A percentile compares a stretch with the other conserved stretches of the same genome.
Conservation (phyloP, 2,888 invertebrate genomes). For the Chrysodeixis includens region DNA sequence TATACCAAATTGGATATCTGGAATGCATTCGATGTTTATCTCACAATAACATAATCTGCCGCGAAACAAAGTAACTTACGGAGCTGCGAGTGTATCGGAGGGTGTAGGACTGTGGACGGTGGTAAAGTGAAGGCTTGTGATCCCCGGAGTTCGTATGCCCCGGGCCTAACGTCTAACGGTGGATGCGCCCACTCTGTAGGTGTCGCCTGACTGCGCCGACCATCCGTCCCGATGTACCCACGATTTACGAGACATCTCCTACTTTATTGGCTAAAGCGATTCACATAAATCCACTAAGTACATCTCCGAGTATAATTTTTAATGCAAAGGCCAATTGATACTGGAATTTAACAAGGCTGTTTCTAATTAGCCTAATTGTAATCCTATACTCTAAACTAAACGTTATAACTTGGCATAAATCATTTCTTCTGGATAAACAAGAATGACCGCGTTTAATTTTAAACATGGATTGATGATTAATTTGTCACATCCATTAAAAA, state of each 20-base stretch:
- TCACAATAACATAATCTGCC: conserved; percentile 44
- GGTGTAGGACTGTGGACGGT: conserved; percentile 39
- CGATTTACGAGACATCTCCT: conserved; percentile 86
- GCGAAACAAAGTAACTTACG: conserved; percentile 51
- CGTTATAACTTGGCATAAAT: too few relatives aligned
- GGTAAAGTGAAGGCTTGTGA: conserved; percentile 56
- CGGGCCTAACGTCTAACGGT: conserved; percentile 76
- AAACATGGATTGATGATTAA: too few relatives aligned
- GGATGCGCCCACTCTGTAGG: conserved; percentile 83
- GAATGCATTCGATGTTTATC: conserved; percentile 51
- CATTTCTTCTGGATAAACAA: conserved; percentile 7
- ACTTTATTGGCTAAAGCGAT: conserved; percentile 85
- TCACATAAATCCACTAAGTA: conserved; percentile 84
- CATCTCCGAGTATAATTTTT: conserved; percentile 75
- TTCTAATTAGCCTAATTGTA: conserved; percentile 20
- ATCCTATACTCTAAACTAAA: not conserved
- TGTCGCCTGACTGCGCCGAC: conserved; percentile 76
- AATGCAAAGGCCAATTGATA: conserved; percentile 67
- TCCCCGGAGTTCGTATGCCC: conserved; percentile 61
- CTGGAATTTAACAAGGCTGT: conserved; percentile 59
- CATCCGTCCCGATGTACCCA: conserved; percentile 76
- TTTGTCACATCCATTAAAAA: too few relatives aligned
- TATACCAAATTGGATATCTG: conserved; percentile 49
- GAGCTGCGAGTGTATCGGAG: conserved; percentile 53
- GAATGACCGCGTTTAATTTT: conserved; percentile 10